Base-by-base conservation (phyloP, 23 tunicate genomes). In the Clavelina lepadiformis region DNA sequence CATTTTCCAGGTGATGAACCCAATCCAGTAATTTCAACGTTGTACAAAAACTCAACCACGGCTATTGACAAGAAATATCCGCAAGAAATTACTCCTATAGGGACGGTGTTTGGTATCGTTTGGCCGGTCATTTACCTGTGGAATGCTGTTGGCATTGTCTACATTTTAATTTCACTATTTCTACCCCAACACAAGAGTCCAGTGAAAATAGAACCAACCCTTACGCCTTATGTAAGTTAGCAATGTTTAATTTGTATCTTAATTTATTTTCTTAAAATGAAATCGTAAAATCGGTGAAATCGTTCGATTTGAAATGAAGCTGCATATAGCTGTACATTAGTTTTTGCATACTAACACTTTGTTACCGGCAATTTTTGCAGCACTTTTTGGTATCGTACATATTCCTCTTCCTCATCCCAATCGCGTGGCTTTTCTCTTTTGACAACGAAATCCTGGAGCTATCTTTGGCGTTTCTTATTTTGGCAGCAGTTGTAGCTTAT, bases 161-260 rank as follows among this genome's bases (percentile, higher is more conserved):
- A 66, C 35, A 66, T 66, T 21, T 5, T 66, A 22, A 26, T 46
- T 13, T 56, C 56, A 66, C 56, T 57, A 5, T 66, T 66, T 28
- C 11, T 66, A 5, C 72, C 72, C 7, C 72, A 41, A 41, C 52
- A 68, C 0, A 69, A 76, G 46, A 84, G 93, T 45, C 93, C 93
- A 38, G 72, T 77, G 3, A 56, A 71, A 19, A 62, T 45, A 3
- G 30, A 47, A 7, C 83, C 83, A 0, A 53, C 93, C 30, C 28
- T 84, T 7, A 38, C 71, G 21, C 83, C 83, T 28, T 62, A 31
- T 38, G 84, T 78, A 57, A 66, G 72, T n/a, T n/a, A n/a, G n/a
- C n/a, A n/a, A n/a, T n/a, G n/a, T n/a, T n/a, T n/a, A n/a, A n/a
- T n/a, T n/a, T n/a, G n/a, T n/a, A n/a, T n/a, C n/a, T n/a, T n/a